Evolutionary conservation across 2,797 vertebrate species (phyloP).

Genomic region (Scyliorhinus canicula): DNA sequence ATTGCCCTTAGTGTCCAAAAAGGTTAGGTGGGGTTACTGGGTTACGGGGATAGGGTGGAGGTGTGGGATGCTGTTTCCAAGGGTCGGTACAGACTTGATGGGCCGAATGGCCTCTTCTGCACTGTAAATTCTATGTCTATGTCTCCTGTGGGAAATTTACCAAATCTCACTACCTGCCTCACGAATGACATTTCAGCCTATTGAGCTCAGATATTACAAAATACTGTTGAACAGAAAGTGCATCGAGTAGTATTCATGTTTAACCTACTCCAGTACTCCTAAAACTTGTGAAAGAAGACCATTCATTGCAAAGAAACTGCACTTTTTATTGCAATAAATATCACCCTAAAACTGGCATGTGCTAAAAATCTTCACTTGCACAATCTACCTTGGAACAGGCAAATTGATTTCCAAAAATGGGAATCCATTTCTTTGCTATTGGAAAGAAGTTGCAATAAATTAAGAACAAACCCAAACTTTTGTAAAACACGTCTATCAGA

Average conservation of each 20-base stretch:
- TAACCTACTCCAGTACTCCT: not conserved
- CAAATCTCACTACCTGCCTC: too few species aligned
- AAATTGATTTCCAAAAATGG: not conserved
- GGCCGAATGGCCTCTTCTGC: too few species aligned
- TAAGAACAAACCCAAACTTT: not conserved
- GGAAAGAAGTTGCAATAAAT: not conserved
- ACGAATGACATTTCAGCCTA: too few species aligned
- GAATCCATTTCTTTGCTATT: not conserved
- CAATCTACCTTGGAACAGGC: not conserved
- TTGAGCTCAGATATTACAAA: not conserved
- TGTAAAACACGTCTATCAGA: not conserved
- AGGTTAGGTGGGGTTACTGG: too few species aligned
- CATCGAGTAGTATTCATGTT: not conserved
- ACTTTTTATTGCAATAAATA: not conserved
- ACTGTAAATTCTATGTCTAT: too few species aligned
- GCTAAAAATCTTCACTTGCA: not conserved
- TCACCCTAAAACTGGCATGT: not conserved
- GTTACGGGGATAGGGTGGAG: too few species aligned
- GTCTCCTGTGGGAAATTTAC: too few species aligned
- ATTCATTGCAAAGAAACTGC: not conserved
- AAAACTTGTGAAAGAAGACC: too few species aligned
- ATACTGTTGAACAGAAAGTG: not conserved
- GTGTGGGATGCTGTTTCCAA: too few species aligned
- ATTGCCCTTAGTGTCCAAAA: too few species aligned
- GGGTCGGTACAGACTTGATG: too few species aligned